A percentile compares a stretch with the other conserved stretches of the same genome.
phyloP scores from a whole-genome alignment of 1,140 invertebrate species.

The Bacillus rossius region DNA sequence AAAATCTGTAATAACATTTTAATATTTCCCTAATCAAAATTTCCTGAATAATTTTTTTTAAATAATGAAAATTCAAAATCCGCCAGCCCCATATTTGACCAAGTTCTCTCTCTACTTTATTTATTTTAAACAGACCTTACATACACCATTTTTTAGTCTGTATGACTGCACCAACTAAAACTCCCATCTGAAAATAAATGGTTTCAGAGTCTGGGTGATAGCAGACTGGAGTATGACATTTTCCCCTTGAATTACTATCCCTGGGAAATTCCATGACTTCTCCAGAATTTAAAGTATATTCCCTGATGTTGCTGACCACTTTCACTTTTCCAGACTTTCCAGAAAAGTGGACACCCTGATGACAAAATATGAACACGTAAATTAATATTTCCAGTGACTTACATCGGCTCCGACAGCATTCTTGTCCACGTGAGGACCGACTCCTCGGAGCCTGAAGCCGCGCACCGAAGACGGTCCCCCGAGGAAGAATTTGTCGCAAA shows the following conservation, averaged over 20 bases:
- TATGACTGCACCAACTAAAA: background rate
- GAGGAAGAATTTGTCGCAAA: slow-evolving; percentile 79
- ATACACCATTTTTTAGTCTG: background rate
- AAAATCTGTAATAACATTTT: too few species aligned
- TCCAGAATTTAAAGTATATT: background rate
- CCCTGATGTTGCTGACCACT: background rate
- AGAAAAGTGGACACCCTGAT: background rate
- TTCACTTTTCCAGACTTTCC: background rate
- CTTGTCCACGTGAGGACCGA: slow-evolving; percentile 72
- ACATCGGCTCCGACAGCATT: slow-evolving; percentile 59
- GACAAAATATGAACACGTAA: slow-evolving; percentile 3
- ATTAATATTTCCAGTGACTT: slow-evolving; percentile 16
- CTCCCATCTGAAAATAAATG: background rate
- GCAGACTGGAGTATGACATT: too few species aligned
- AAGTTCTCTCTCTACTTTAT: too few species aligned
- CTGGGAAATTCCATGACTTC: too few species aligned
- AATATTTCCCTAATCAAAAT: too few species aligned
- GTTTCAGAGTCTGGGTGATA: too few species aligned
- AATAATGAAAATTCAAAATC: too few species aligned
- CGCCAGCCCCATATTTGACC: too few species aligned
- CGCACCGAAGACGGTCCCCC: slow-evolving; percentile 79
- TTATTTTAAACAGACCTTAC: too few species aligned
- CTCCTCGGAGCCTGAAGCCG: slow-evolving; percentile 76
- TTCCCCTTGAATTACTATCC: too few species aligned
- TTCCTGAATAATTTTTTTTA: too few species aligned